Base-by-base conservation (phyloP, 2,113 vertebrate genomes). In the Cephalopterus ornatus region DNA sequence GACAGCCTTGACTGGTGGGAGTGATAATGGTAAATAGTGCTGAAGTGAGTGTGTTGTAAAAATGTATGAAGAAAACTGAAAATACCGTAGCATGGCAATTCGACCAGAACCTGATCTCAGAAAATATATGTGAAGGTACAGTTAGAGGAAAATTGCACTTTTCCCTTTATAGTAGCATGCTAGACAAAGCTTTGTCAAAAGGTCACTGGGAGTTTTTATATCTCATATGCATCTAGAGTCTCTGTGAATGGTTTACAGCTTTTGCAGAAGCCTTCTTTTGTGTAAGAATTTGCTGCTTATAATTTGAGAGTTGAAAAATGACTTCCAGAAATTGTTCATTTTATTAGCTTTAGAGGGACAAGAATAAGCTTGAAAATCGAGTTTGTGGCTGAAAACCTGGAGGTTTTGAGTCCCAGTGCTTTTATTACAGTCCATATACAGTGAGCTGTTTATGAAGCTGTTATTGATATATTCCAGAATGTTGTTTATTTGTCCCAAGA, bases 1-100 rank as follows among this genome's bases (percentile, higher is more conserved):
- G 94, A 95, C 58, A 95, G 28, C 81, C 20, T 85, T 75, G 78
- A 47, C 77, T 91, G 77, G 78, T 82, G 81, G 66, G 74, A 89
- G 58, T 56, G 85, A 76, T 91, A 79, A 82, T 52, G 56, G 53
- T 95, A 94, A 89, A 89, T 92, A 68, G 35, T 82, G 52, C 56
- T 82, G 46, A 88, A 88, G 78, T 70, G 62, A 65, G 30, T 32
- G 16, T 56, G 26, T 61, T 94, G 35, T 89, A 85, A 85, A 94
- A 91, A 85, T 73, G 46, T 59, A 49, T 72, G 66, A 79, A 93
- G 58, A 85, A 87, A 90, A 85, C 90, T 59, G 62, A 83, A 94
- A 95, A 67, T 85, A 66, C 0, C 0, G 52, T 85, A 94, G 78
- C 20, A 26, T 65, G 77, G 56, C 61, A 89, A 66, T 95, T 89